These are phyloP conservation scores for Drosophila sproati DNA, from an alignment of 1,140 invertebrate species.

Conservation along the genomic window DNA sequence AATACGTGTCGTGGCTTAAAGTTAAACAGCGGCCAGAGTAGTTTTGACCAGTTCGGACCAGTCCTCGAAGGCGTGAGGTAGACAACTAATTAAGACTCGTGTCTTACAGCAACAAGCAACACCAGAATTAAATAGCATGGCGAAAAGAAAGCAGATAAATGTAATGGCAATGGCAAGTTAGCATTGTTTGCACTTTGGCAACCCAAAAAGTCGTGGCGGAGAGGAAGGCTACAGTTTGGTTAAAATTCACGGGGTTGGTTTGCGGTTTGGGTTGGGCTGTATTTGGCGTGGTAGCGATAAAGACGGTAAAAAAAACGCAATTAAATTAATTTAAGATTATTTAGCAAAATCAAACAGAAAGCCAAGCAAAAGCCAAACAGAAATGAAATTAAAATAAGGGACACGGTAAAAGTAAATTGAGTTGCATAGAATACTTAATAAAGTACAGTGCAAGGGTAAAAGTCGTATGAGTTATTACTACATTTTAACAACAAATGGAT, in stretches of 20 bases:
- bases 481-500: too few relatives aligned
- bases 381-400: constrained; percentile 44
- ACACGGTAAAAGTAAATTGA: constrained; percentile 25
- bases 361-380: neutral
- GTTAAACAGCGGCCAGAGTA: constrained; percentile 1
- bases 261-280: constrained; percentile 11
- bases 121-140: constrained; percentile 15
- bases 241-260: neutral
- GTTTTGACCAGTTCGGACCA: neutral
- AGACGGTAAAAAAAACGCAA: constrained; percentile 33
- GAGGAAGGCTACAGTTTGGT: neutral
- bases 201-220: constrained; percentile 25
- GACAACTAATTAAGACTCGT: constrained; percentile 60
- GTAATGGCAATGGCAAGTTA: constrained; percentile 45
- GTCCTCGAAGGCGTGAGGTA: constrained; percentile 30
- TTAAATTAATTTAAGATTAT: constrained; percentile 64
- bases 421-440: constrained; percentile 8
- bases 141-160: constrained; percentile 44
- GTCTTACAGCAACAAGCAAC: constrained; percentile 39
- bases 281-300: constrained; percentile 8
- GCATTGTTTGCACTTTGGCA: constrained; percentile 59
- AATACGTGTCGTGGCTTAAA: constrained; percentile 43
- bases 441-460: too few relatives aligned
- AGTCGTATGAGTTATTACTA: too few relatives aligned
- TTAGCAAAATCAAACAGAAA: constrained; percentile 41